phyloP scores from a whole-genome alignment of 2,797 vertebrate species.

The Columba guinea region DNA sequence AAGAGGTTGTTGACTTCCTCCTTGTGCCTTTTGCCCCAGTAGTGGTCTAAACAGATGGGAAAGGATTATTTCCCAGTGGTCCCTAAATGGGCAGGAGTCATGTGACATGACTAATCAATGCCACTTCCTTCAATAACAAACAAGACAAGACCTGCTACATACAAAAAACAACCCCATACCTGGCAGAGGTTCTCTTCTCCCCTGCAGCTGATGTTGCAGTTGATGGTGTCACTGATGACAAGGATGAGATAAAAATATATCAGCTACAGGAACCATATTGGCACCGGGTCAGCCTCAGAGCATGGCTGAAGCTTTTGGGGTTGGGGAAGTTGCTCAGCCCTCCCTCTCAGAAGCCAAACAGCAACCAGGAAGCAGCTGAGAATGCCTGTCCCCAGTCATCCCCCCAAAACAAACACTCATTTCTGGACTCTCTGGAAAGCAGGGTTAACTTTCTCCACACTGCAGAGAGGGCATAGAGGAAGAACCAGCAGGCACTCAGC shows the following conservation, averaged over 20 bases:
- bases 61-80: not conserved
- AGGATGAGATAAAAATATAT: not conserved
- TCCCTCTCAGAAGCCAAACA: not conserved
- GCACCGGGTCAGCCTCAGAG: not conserved
- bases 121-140: not conserved
- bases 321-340: not conserved
- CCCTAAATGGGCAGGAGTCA: not conserved
- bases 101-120: not conserved
- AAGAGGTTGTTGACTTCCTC: not conserved
- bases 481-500: not conserved
- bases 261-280: not conserved
- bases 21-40: not conserved
- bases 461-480: not conserved
- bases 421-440: rapidly evolving
- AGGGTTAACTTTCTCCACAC: rapidly evolving
- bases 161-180: not conserved
- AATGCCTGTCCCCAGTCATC: not conserved
- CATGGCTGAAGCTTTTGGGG: not conserved
- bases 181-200: not conserved
- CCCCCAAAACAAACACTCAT: not conserved
- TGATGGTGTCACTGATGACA: not conserved
- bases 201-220: not conserved
- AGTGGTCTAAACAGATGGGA: not conserved
- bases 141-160: not conserved
- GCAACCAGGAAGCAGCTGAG: not conserved